phyloP scores from a whole-genome alignment of 2,113 vertebrate genomes.

The Sula dactylatra region DNA sequence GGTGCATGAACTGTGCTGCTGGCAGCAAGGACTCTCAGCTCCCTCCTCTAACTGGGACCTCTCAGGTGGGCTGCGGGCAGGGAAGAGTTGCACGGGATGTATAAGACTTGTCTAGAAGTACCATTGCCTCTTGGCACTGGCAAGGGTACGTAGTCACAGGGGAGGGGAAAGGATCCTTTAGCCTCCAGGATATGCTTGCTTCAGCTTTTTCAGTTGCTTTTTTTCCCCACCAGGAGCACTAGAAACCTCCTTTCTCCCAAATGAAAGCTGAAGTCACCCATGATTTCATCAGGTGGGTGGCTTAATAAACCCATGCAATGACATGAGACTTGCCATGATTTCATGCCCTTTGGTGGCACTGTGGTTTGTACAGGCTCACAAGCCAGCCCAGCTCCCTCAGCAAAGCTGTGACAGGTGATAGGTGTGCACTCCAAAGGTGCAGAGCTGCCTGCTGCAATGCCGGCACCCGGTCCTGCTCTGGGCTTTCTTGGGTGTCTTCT shows the following conservation, averaged over 20 bases:
- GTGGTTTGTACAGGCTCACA: neutral
- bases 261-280: neutral
- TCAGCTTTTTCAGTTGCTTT: neutral
- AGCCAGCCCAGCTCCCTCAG: neutral
- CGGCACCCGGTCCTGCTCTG: too few relatives aligned
- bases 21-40: neutral
- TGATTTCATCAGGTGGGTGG: neutral
- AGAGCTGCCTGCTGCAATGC: fast-evolving
- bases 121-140: neutral
- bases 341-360: neutral
- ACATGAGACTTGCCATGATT: neutral
- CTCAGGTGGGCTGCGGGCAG: neutral
- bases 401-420: fast-evolving
- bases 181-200: neutral
- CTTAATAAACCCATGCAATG: neutral
- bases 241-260: neutral
- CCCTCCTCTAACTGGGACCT: neutral
- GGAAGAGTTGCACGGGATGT: fast-evolving
- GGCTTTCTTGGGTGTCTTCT: neutral
- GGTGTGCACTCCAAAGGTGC: fast-evolving
- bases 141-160: neutral
- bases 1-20: fast-evolving
- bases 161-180: neutral
- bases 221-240: neutral
- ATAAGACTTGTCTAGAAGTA: neutral